A percentile compares a stretch with the other conserved stretches of the same genome.
phyloP scores from a whole-genome alignment of 2,113 vertebrate species.

The Rhipidura dahli region DNA sequence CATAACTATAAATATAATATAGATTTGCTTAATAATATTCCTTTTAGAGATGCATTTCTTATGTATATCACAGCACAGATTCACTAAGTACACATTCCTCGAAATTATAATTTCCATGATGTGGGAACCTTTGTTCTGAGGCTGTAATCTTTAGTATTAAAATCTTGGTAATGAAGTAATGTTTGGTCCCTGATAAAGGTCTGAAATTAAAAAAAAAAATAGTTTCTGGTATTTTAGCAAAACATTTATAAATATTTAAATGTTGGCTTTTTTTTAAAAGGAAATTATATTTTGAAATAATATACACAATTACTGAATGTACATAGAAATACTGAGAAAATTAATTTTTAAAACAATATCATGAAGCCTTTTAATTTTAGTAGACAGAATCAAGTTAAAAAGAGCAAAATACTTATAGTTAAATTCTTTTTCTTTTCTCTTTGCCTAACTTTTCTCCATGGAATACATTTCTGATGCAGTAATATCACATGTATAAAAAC shows the following conservation, averaged over 20 bases:
- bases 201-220: not conserved
- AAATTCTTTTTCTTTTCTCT: not conserved
- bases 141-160: not conserved
- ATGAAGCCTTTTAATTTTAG: not conserved
- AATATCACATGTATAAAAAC: not conserved
- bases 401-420: not conserved
- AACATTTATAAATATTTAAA: not conserved
- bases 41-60: not conserved
- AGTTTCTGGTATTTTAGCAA: not conserved
- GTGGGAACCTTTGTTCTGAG: not conserved
- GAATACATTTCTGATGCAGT: not conserved
- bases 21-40: not conserved
- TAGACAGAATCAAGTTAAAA: not conserved
- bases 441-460: not conserved
- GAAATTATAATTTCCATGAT: not conserved
- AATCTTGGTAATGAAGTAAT: not conserved
- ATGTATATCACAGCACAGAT: not conserved
- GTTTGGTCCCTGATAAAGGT: not conserved
- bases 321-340: not conserved
- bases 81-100: not conserved
- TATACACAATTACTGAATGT: not conserved
- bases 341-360: not conserved
- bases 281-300: not conserved
- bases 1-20: not conserved
- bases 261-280: fast-evolving